phyloP scores from a whole-genome alignment of 2,888 invertebrate genomes.

The Hyalella azteca region DNA sequence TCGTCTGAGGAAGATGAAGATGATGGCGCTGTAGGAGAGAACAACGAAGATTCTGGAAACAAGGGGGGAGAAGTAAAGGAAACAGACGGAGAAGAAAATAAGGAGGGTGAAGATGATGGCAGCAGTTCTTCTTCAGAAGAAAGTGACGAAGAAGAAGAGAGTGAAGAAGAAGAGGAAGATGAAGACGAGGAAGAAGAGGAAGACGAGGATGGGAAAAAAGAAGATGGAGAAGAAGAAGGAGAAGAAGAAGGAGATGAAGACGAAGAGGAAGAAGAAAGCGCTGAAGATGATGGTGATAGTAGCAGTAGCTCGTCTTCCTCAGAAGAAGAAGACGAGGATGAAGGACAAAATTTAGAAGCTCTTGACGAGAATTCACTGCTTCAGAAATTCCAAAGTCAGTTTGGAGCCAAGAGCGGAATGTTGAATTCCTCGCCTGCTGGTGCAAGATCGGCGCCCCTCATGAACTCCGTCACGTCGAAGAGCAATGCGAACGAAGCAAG shows the following conservation, averaged over 20 bases:
- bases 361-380: conserved; percentile 16
- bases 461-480: background rate
- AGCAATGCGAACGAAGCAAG: background rate
- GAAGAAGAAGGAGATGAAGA: background rate
- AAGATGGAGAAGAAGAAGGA: conserved; percentile 18
- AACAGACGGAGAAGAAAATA: conserved; percentile 31
- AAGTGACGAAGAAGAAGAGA: conserved; percentile 24
- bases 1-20: conserved; percentile 33
- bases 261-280: background rate
- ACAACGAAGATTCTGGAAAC: conserved; percentile 26
- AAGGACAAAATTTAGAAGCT: background rate
- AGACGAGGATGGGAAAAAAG: background rate
- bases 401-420: background rate
- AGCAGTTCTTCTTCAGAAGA: background rate
- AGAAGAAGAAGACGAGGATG: background rate
- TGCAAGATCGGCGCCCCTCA: background rate
- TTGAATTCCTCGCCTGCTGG: background rate
- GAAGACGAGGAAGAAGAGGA: conserved; percentile 39
- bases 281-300: background rate
- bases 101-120: conserved; percentile 15
- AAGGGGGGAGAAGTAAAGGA: conserved; percentile 22
- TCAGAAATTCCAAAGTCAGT: background rate
- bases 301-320: background rate
- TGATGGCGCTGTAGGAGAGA: conserved; percentile 33
- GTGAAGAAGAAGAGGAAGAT: conserved; percentile 35